Evolutionary conservation across 2,888 invertebrate species (phyloP), one percentile per base, ranked within the genome.

Genomic region (Tholera decimalis): DNA sequence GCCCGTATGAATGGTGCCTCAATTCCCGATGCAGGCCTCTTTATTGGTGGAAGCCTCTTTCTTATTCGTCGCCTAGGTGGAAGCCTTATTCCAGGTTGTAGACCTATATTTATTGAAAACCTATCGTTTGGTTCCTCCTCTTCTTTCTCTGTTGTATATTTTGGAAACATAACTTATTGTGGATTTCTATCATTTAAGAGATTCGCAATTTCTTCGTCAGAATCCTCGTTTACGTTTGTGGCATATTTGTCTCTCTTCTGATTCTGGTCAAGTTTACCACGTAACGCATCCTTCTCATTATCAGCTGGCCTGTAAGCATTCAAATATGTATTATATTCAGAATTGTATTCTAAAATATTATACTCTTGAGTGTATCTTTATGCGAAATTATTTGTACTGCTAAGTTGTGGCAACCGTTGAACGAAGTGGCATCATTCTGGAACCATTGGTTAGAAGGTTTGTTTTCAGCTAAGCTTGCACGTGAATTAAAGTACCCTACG

Each of bases 281-380:
- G 28, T 28, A 20, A 15, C 5, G 28, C 1, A 6, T 28, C n/a
- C 1, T 30, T 51, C 28, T 68, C 68, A 49, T 68, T 68, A 13
- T 71, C 63, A 11, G 68, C 68, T 26, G 72, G 71, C n/a, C 68
- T 68, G 71, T 62, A 62, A 68, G 11, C 33, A 46, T 30, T 9
- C 20, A 15, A 20, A 51, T 7, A 37, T 26, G 18, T 9, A 33
- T 33, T 11, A 33, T 11, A 33, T 20, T 35, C 7, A 7, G 9
- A 56, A 28, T 30, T 15, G 2, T n/a, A 13, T 28, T 41, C 1
- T 9, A 5, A 2, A 7, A 11, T 15, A 24, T 22, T 22, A 4
- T 22, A 20, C 13, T 4, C 1, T 11, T 18, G 20, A 13, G 5
- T 22, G 4, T 5, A 22, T 22, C n/a, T n/a, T n/a, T n/a, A n/a